These are phyloP conservation scores for Drosophila bocki DNA, from an alignment of 1,140 invertebrate genomes.

Conservation along the genomic window DNA sequence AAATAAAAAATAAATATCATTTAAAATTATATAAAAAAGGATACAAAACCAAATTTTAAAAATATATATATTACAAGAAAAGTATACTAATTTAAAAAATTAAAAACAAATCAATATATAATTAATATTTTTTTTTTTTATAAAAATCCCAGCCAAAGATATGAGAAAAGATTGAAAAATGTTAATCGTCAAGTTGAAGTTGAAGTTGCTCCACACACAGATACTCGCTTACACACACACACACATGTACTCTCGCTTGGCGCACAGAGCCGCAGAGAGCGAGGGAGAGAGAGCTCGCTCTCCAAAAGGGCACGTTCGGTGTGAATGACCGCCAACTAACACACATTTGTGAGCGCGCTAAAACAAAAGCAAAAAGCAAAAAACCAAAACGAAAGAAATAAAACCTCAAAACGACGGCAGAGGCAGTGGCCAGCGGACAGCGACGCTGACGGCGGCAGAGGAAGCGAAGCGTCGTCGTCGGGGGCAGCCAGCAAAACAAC, in stretches of 20 bases:
- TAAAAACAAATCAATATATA: background rate
- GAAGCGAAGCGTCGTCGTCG: conserved; percentile 53
- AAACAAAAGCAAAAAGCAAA: conserved; percentile 71
- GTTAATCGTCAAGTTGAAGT: conserved; percentile 54
- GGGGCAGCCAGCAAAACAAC: conserved; percentile 41
- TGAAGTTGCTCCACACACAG: conserved; percentile 50
- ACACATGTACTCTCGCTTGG: conserved; percentile 2
- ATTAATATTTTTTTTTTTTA: background rate
- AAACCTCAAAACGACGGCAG: conserved; percentile 47
- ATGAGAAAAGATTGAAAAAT: conserved; percentile 24
- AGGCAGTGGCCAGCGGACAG: conserved; percentile 13
- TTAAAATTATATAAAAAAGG: no score
- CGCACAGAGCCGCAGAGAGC: conserved; percentile 25
- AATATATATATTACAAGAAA: no score
- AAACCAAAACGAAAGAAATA: conserved; percentile 39
- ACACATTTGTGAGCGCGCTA: conserved; percentile 84
- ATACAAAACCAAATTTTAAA: no score
- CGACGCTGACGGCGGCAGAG: conserved; percentile 54
- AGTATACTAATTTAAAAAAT: background rate
- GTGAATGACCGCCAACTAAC: conserved; percentile 85
- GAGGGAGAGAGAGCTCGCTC: conserved; percentile 36
- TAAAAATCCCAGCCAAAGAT: background rate
- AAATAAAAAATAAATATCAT: no score
- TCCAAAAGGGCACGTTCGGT: conserved; percentile 81
- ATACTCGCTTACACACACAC: conserved; percentile 18